Conservation (phyloP, 2,113 vertebrate species). For the Toxostoma redivivum region DNA sequence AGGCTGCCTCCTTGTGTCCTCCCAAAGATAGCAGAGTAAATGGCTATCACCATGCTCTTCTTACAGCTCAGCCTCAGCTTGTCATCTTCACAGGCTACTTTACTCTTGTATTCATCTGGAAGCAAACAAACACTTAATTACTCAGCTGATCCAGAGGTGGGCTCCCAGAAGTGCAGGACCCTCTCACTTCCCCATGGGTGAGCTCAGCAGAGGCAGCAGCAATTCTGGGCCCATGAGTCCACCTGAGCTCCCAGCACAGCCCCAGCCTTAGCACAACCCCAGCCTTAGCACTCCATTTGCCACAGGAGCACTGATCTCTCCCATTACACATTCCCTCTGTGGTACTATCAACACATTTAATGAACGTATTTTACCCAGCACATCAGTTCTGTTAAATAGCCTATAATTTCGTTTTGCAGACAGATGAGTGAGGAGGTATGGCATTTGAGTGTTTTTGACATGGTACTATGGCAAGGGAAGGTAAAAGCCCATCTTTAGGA, state of each 20-base stretch:
- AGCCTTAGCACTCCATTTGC: not conserved
- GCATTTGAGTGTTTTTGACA: not conserved
- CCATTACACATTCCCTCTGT: not conserved
- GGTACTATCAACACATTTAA: not conserved
- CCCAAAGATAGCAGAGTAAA: slow-evolving; percentile 87
- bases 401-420: not conserved
- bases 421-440: not conserved
- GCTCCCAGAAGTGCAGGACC: not conserved
- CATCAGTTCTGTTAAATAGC: rapidly evolving
- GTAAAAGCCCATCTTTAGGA: not conserved
- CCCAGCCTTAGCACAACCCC: not conserved
- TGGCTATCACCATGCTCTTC: slow-evolving; percentile 84
- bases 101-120: slow-evolving; percentile 88
- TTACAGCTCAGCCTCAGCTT: slow-evolving; percentile 86
- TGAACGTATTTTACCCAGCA: not conserved
- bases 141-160: not conserved
- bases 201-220: not conserved
- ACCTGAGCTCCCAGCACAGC: not conserved
- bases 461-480: not conserved
- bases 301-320: not conserved
- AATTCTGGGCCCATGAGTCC: not conserved
- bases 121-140: slow-evolving; percentile 22
- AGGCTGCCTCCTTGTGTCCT: slow-evolving; percentile 80
- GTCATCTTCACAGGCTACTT: slow-evolving; percentile 88
- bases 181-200: not conserved